Base-by-base conservation (phyloP, 2,888 invertebrate species). In the Melinaea menophilus region DNA sequence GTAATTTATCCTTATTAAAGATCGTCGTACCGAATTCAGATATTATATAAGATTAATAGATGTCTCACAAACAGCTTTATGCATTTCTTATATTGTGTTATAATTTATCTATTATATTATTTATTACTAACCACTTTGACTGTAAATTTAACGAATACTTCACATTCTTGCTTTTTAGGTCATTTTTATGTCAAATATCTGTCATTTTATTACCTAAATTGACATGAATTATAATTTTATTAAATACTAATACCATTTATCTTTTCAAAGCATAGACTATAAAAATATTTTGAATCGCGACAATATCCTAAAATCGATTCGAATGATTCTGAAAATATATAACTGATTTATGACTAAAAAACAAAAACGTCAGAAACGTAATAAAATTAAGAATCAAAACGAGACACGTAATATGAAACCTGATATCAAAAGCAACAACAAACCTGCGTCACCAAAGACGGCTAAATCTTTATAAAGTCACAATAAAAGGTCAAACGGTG, bases 1-100 rank as follows among this genome's bases (percentile, higher is more conserved):
- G 68, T 62, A 61, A 65, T 62, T 56, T 61, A 61, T 55, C 63
- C 62, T 65, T 65, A 65, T 67, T 65, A 65, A 61, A 56, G 41
- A 65, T 67, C 61, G 56, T 64, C 54, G 58, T 46, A 51, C 56
- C 58, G 55, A 65, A 46, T 47, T 55, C 62, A 60, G 34, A 55
- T 58, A 56, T 55, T 48, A 51, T 55, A 4, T 31, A 55, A 55
- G 55, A 46, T 60, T 55, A 55, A 55, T 60, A 41, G 22, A 34
- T 51, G 9, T 22, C 11, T 60, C 55, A 34, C 55, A 55, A 22
- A 33, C 31, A 55, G 60, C 34, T 11, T 22, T 51, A 31, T n/a
- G 3, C n/a, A 4, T n/a, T 46, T 22, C 13, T 35, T 55, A 31
- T 54, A 48, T 37, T 54, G 41, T 31, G 31, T 59, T 22, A 22